Percentiles rank a stretch among this genome's conserved stretches.
phyloP scores from a whole-genome alignment of 2,113 vertebrate genomes.

The Catagonus wagneri region DNA sequence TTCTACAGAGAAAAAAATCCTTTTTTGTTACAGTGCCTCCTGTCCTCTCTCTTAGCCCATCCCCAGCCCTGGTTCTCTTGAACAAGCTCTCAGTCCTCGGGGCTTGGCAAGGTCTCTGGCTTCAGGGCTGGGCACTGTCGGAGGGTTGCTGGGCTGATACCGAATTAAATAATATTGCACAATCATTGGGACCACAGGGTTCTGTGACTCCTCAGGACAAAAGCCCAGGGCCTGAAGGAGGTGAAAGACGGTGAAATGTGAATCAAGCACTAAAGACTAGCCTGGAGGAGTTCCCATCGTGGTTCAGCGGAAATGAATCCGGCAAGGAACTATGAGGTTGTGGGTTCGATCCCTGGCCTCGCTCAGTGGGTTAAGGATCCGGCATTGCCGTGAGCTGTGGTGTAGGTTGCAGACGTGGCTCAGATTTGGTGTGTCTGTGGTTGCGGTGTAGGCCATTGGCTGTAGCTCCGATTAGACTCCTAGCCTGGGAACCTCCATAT shows the following conservation, averaged over 20 bases:
- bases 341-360: too few species aligned
- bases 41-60: not conserved
- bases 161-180: not conserved
- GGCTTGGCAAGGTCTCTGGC: not conserved
- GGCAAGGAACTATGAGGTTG: too few species aligned
- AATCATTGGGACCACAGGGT: not conserved
- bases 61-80: rapidly evolving
- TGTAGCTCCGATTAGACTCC: too few species aligned
- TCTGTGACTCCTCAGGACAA: not conserved
- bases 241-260: not conserved
- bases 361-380: too few species aligned
- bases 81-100: too few species aligned
- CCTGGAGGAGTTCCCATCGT: too few species aligned
- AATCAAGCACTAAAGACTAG: not conserved
- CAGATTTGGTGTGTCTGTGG: too few species aligned
- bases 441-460: too few species aligned
- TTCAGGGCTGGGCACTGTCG: not conserved
- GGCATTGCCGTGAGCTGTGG: too few species aligned
- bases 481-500: too few species aligned
- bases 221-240: not conserved
- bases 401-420: too few species aligned
- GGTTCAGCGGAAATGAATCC: too few species aligned
- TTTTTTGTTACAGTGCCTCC: not conserved
- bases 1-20: not conserved
- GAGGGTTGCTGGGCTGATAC: not conserved